Evolutionary conservation across 2,113 vertebrate species (phyloP).

Genomic region (Myrmecophaga tridactyla): DNA sequence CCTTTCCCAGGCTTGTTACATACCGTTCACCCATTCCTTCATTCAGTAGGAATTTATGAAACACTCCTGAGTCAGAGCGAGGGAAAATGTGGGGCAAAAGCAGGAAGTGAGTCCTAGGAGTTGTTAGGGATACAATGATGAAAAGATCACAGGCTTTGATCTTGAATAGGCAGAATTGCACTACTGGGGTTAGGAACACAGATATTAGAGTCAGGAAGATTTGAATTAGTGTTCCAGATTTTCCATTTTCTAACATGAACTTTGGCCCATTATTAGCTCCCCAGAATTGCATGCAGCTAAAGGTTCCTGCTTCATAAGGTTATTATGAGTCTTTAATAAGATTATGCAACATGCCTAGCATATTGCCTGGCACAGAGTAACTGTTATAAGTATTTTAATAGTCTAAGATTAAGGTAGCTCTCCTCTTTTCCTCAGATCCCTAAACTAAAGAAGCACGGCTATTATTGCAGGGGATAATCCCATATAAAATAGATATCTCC

Average conservation of each 20-base stretch:
- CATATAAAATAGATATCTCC: not conserved
- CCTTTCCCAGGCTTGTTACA: constrained; percentile 15
- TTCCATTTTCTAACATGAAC: not conserved
- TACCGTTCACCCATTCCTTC: not conserved
- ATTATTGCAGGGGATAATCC: not conserved
- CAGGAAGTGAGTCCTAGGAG: not conserved
- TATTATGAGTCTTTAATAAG: not conserved
- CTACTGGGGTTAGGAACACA: not conserved
- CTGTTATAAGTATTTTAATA: not conserved
- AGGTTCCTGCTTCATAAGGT: not conserved
- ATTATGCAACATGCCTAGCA: not conserved
- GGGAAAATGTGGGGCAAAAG: not conserved
- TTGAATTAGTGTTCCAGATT: not conserved
- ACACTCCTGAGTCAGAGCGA: not conserved
- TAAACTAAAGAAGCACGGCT: not conserved
- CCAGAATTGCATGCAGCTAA: not conserved
- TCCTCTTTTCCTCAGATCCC: not conserved
- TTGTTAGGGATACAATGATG: not conserved
- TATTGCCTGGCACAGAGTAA: not conserved
- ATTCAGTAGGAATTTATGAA: not conserved
- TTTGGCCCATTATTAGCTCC: not conserved
- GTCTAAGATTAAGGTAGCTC: not conserved
- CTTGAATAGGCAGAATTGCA: not conserved
- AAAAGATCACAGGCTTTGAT: not conserved
- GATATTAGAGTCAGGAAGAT: not conserved